A percentile compares a stretch with the other conserved stretches of the same genome.
phyloP scores from a whole-genome alignment of 2,113 vertebrate genomes.

The Zapornia atra region DNA sequence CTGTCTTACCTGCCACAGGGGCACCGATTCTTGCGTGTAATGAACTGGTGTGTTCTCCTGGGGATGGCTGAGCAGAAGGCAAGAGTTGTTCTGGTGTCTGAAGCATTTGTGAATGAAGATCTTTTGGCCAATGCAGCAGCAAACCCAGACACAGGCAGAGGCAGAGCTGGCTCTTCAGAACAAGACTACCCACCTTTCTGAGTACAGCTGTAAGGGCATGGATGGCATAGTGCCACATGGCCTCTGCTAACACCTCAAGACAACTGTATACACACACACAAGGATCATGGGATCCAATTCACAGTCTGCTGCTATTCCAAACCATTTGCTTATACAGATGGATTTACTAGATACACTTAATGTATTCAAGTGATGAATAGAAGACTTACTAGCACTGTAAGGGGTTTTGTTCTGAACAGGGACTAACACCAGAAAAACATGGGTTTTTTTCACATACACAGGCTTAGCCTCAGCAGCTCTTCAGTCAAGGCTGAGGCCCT shows the following conservation, averaged over 20 bases:
- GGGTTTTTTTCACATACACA: background rate
- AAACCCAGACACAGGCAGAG: conserved; percentile 22
- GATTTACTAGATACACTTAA: background rate
- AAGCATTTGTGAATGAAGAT: conserved; percentile 39
- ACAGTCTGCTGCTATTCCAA: background rate
- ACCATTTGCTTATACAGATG: background rate
- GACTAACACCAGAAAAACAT: background rate
- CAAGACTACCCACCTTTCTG: background rate
- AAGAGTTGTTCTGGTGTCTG: conserved; percentile 25
- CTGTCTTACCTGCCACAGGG: background rate
- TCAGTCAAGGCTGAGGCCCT: background rate
- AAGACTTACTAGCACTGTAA: background rate
- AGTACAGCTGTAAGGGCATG: background rate
- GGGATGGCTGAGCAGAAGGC: conserved; percentile 49
- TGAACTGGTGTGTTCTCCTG: background rate
- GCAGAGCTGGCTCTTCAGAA: background rate
- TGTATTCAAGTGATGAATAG: background rate
- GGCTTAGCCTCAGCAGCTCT: background rate
- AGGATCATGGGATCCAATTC: background rate
- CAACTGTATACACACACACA: background rate
- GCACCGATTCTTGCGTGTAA: background rate
- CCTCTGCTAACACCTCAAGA: background rate
- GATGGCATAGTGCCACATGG: background rate
- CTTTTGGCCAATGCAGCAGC: conserved; percentile 42
- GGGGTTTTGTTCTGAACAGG: background rate